A percentile compares a stretch with the other conserved stretches of the same genome.
phyloP scores from a whole-genome alignment of 2,113 vertebrate species.

The Procavia capensis region DNA sequence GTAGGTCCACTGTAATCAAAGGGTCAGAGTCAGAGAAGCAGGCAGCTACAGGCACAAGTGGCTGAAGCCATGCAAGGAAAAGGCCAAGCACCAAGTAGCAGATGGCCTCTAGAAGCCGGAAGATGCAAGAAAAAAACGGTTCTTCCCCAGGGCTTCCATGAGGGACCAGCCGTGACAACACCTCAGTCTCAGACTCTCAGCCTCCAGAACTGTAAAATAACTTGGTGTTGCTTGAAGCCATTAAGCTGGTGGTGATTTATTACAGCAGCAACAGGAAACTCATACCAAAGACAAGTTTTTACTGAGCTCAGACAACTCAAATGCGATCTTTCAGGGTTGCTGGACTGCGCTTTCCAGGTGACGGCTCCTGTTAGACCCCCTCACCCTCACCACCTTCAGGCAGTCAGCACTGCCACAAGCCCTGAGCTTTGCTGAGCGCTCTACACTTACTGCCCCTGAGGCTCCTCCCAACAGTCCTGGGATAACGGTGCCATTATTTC shows the following conservation, averaged over 20 bases:
- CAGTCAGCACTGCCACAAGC: not conserved
- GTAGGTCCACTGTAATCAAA: not conserved
- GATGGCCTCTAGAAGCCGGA: not conserved
- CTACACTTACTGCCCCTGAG: not conserved
- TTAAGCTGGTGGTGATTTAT: not conserved
- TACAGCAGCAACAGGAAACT: not conserved
- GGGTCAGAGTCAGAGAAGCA: not conserved
- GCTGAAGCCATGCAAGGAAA: not conserved
- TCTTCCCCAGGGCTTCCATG: not conserved
- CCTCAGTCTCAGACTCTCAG: not conserved
- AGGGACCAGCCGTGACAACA: not conserved
- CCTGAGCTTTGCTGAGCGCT: not conserved
- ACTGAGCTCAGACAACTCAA: not conserved
- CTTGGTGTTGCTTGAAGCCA: too few species aligned
- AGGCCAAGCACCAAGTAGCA: not conserved
- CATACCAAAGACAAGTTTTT: not conserved
- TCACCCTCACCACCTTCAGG: not conserved
- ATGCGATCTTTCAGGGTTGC: not conserved
- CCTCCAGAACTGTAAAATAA: too few species aligned
- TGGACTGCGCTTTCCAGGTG: not conserved
- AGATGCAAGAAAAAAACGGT: not conserved
- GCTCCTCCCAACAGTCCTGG: too few species aligned
- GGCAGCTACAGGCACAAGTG: not conserved
- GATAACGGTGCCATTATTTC: not conserved
- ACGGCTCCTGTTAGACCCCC: not conserved